Evolutionary conservation across 2,797 vertebrate species (phyloP).

Genomic region (Thripadectes ignobilis): DNA sequence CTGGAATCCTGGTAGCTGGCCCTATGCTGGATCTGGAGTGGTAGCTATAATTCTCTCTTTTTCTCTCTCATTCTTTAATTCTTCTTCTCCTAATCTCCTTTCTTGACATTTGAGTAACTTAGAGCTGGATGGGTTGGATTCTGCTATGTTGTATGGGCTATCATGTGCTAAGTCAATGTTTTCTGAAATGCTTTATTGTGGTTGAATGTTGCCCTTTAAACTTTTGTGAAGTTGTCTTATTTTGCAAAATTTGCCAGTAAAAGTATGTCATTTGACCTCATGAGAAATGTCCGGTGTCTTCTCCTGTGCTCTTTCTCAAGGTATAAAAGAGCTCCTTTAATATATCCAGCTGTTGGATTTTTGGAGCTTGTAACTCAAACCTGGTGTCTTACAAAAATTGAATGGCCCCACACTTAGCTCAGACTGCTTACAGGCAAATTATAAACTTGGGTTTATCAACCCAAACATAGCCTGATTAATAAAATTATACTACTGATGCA

Average conservation of each 20-base stretch:
- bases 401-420: neutral
- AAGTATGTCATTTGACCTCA: neutral
- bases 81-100: neutral
- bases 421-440: neutral
- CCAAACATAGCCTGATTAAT: conserved; percentile 10
- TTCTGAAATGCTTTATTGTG: neutral
- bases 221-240: neutral
- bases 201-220: neutral
- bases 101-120: neutral
- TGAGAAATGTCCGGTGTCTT: neutral
- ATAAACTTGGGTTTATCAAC: neutral
- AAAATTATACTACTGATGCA: neutral
- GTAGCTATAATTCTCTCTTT: neutral
- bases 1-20: neutral
- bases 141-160: neutral
- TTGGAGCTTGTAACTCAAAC: neutral
- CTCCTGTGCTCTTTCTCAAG: neutral
- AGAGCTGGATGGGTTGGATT: neutral
- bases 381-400: neutral
- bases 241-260: neutral
- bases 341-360: neutral
- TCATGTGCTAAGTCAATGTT: neutral
- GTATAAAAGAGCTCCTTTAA: neutral
- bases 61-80: neutral
- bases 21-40: neutral